Base-by-base conservation (phyloP, 2,888 invertebrate genomes). In the Cheilosia pagana region DNA sequence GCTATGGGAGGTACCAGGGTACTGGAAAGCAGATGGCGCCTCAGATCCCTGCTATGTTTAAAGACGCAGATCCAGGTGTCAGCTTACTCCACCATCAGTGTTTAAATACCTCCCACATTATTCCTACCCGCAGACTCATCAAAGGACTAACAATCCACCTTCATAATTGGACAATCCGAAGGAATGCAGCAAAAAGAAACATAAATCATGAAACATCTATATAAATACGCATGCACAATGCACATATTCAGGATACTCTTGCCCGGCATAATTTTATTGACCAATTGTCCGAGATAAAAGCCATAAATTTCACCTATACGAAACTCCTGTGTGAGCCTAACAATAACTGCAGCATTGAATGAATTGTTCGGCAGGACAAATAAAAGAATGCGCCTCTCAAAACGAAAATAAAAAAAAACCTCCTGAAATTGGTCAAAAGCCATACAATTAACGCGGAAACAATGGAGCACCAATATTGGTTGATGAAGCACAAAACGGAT, bases 361-460 rank as follows among this genome's bases (percentile, higher is more conserved):
- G 81, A 81, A 79, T 85, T 81, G 75, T 76, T 85, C 68, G 43
- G 53, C 67, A 67, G 45, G 3, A 63, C 43, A 57, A 28, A 28
- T 28, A 28, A 48, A 52, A 41, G 14, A n/a, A 3, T 35, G 35
- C 35, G 23, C 35, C 45, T 28, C n/a, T 19, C 55, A 53, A 48
- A 60, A 23, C 43, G 23, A 50, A 35, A 28, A 12, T 0, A 35
- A 41, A 62, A 72, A 63, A 63, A 60, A 67, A 52, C 31, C 10
- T 45, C 55, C 70, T 75, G 81, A 88, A 88, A 88, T 89, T 89
- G 89, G 88, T 88, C 89, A 89, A 90, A 90, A 89, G 88, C 90
- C 91, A 91, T 90, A 91, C 91, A 91, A 91, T 91, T 91, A 91
- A 91, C 90, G 89, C 90, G 90, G 91, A 91, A 91, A 91, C 91